Evolutionary conservation across 2,888 invertebrate genomes (phyloP).

Genomic region (Conus canariensis): DNA sequence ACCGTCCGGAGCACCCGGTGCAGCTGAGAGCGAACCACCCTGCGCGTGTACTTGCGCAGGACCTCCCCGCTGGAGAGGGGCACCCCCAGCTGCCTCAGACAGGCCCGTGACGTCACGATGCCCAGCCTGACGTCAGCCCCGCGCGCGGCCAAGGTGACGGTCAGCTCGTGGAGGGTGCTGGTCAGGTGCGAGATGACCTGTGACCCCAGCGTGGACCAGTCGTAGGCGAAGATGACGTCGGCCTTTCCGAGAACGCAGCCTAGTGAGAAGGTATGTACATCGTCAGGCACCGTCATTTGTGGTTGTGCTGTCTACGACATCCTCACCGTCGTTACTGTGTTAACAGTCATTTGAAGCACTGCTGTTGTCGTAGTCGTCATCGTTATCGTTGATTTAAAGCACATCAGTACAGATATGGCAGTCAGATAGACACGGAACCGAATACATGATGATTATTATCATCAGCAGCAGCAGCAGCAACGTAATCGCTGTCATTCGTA

Average conservation of each 20-base stretch:
- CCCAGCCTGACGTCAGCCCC: constrained; percentile 22
- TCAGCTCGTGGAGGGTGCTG: constrained; percentile 29
- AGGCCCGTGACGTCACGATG: constrained; percentile 20
- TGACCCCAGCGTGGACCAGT: constrained; percentile 30
- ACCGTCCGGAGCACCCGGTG: constrained; percentile 13
- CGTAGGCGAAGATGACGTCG: constrained; percentile 40
- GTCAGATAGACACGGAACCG: background rate
- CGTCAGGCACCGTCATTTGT: no score
- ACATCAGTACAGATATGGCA: no score
- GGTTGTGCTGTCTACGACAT: no score
- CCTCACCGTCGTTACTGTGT: no score
- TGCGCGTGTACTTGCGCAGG: constrained; percentile 20
- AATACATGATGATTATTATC: background rate
- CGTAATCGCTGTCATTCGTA: no score
- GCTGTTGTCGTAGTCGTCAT: no score
- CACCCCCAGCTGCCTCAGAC: background rate
- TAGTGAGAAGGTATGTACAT: background rate
- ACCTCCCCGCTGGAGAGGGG: constrained; percentile 12
- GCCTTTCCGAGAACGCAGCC: constrained; percentile 27
- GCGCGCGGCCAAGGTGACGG: background rate
- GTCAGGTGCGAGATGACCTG: background rate
- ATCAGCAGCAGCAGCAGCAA: no score
- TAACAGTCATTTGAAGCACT: no score
- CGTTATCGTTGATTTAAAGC: no score
- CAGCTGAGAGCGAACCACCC: constrained; percentile 1